Conservation (phyloP, 2,797 vertebrate species). For the Tapirus indicus region DNA sequence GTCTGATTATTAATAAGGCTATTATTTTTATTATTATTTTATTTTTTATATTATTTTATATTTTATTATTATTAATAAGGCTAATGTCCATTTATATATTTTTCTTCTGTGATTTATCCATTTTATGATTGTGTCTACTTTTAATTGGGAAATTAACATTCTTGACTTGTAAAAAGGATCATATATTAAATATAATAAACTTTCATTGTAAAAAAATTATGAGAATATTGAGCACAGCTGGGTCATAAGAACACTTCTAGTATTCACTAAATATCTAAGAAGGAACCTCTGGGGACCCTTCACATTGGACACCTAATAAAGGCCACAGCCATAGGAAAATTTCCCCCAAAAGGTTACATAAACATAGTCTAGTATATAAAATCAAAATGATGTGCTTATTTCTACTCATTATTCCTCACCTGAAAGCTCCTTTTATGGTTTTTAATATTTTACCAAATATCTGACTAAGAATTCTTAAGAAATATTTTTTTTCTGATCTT, state of each 20-base stretch:
- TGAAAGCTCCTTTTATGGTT: not conserved
- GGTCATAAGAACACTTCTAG: not conserved
- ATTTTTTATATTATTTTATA: too few species aligned
- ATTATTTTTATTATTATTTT: not conserved
- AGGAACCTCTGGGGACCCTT: not conserved
- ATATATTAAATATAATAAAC: not conserved
- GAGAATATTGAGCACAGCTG: not conserved
- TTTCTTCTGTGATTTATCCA: not conserved
- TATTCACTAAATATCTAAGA: not conserved
- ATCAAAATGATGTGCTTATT: slow-evolving; percentile 23
- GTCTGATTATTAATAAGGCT: not conserved
- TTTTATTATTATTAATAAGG: not conserved
- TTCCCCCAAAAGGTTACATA: not conserved
- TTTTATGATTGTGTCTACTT: slow-evolving; percentile 10
- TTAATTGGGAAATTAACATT: not conserved
- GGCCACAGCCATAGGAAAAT: not conserved
- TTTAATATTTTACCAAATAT: not conserved
- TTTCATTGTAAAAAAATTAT: not conserved
- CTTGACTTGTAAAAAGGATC: not conserved
- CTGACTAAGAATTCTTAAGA: not conserved
- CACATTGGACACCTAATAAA: not conserved
- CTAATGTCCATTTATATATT: not conserved
- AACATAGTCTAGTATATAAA: not conserved
- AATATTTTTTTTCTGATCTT: not conserved
- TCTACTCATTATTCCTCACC: not conserved